phyloP scores from a whole-genome alignment of 2,113 vertebrate genomes.

The Thomomys bottae region DNA sequence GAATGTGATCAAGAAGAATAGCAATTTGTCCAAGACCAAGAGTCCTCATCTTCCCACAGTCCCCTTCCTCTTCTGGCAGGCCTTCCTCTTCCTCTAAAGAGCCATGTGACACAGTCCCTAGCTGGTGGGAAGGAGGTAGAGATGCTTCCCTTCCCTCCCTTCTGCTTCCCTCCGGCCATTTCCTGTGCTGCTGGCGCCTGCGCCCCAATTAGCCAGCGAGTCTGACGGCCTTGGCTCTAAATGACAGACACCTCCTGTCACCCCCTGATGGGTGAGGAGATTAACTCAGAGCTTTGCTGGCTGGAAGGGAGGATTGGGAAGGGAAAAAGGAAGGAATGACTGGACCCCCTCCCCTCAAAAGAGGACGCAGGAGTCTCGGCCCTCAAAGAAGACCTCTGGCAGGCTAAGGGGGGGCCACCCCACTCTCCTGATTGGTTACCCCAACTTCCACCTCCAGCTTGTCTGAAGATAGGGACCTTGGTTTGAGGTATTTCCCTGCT shows the following conservation, averaged over 20 bases:
- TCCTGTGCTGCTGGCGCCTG: constrained; percentile 73
- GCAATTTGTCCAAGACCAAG: constrained; percentile 57
- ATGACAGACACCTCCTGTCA: constrained; percentile 83
- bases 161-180: constrained; percentile 84
- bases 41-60: constrained; percentile 1
- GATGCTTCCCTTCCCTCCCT: constrained; percentile 75
- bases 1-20: constrained; percentile 80
- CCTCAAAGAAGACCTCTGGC: not conserved
- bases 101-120: constrained; percentile 83
- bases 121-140: constrained; percentile 71
- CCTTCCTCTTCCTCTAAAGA: constrained; percentile 21
- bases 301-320: constrained; percentile 26
- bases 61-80: constrained; percentile 43
- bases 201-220: constrained; percentile 78
- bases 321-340: constrained; percentile 55
- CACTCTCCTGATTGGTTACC: not conserved
- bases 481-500: not conserved
- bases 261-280: constrained; percentile 79
- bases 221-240: constrained; percentile 73
- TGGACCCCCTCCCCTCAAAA: constrained; percentile 10
- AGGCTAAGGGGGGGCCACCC: not conserved
- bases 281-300: constrained; percentile 72
- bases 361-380: too few relatives aligned
- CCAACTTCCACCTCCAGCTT: not conserved
- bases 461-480: not conserved